These are phyloP conservation scores for Alsophila aescularia DNA, from an alignment of 2,888 invertebrate genomes.

Conservation along the genomic window DNA sequence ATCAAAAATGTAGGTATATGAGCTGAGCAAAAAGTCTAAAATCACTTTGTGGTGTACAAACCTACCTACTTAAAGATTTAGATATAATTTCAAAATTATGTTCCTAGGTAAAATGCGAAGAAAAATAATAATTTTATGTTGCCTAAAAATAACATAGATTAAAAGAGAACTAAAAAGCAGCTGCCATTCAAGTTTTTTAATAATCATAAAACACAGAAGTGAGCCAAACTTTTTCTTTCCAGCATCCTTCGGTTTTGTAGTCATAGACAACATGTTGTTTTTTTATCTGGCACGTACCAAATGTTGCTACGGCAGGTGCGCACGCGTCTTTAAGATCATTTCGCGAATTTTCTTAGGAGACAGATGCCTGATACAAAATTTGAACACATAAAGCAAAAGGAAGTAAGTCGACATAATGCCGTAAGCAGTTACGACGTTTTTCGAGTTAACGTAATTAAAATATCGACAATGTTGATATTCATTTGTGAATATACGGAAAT, in stretches of 20 bases:
- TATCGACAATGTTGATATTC: constrained; percentile 24
- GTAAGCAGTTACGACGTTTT: constrained; percentile 30
- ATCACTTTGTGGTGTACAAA: background rate
- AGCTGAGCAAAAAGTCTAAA: background rate
- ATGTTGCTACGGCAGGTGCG: constrained; percentile 74
- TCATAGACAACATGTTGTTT: constrained; percentile 57
- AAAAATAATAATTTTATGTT: no score
- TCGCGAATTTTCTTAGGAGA: constrained; percentile 72
- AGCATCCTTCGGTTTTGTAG: constrained; percentile 39
- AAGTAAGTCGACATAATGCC: constrained; percentile 35
- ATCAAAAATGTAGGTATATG: constrained; percentile 4
- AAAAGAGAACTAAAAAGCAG: constrained; percentile 14
- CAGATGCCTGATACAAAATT: constrained; percentile 54
- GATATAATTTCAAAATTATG: no score
- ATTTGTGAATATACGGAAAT: constrained; percentile 9
- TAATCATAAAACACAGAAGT: constrained; percentile 27
- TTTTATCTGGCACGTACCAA: constrained; percentile 74
- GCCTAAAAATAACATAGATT: constrained; percentile 3
- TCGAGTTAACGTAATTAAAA: constrained; percentile 6
- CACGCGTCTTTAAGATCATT: constrained; percentile 58
- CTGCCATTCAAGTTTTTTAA: constrained; percentile 15
- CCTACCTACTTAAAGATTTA: no score
- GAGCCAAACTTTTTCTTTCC: constrained; percentile 25
- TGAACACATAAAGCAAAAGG: constrained; percentile 37
- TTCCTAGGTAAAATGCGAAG: no score